Evolutionary conservation across 2,113 vertebrate species (phyloP), one percentile per base, ranked within the genome.

Genomic region (Etheostoma spectabile): DNA sequence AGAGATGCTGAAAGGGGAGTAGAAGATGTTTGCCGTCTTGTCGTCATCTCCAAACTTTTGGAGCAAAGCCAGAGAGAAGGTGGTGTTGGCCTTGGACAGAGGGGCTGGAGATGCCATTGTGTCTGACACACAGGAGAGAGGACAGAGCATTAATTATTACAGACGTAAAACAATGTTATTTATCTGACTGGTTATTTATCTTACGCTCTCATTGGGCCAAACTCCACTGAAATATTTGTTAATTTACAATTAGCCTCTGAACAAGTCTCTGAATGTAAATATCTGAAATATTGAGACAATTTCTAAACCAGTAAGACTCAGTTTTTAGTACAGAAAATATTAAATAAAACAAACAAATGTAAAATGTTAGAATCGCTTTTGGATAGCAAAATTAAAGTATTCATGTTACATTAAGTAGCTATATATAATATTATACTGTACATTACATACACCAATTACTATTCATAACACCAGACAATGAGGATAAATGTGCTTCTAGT

Each of bases 31-130:
- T 30, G 30, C 30, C 30, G 30, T 30, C 27, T 27, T 27, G 27
- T 30, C 4, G 30, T 30, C 30, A 30, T 30, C 30, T 30, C 30
- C 30, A 4, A 30, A 30, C 30, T 30, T 30, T 30, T 30, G 30
- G 30, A 30, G 30, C 30, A 30, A 30, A 30, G 30, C 30, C 30
- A 30, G 30, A 30, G 30, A 30, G 30, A 30, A 30, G 30, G 30
- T 30, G 30, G 30, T 30, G 30, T 96, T 97, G 83, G 96, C 95
- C 48, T 90, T 78, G 33, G 85, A 64, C 7, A 93, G 64, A 16
- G 85, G 68, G n/a, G 14, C 55, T 38, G 64, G 4, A 48, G 86
- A 74, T 46, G 83, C 83, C 93, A 93, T 27, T 27, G 27, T 27
- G 13, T 63, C n/a, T n/a, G n/a, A n/a, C 16, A 49, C 7, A 64